Base-by-base conservation (phyloP, 2,797 vertebrate genomes). In the Semaprochilodus insignis region DNA sequence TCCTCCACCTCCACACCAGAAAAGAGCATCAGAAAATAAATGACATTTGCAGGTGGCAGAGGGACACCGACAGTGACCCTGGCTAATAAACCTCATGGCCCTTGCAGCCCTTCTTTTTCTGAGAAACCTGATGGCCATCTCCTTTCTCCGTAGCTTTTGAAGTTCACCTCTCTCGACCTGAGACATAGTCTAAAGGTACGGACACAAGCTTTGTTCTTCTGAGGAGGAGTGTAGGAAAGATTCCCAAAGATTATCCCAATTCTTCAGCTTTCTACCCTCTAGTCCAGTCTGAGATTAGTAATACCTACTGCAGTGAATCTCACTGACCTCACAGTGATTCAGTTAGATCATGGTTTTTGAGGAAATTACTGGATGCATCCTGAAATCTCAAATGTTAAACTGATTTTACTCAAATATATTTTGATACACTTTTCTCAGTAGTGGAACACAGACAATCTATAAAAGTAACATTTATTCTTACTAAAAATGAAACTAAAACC, bases 1-100 rank as follows among this genome's bases (percentile, higher is more conserved):
- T 67, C 48, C 65, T 55, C 63, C n/a, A 69, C 44, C 52, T 55
- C 75, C 54, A 40, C 54, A 52, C 63, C 31, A 65, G 77, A 81
- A 74, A 74, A 59, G 17, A 83, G 67, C 77, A 71, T 83, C 57
- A 83, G 63, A 63, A 82, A 73, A 75, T 80, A 81, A 63, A 60
- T 85, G 76, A 81, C 63, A 85, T 85, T 81, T 82, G 51, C 69
- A 83, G 78, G 59, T 62, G 74, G 52, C 66, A 36, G 62, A 59
- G 27, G 14, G n/a, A 54, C 17, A 73, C 15, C 63, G 77, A 59
- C 65, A 63, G 51, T 40, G 65, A 84, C 62, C 54, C 72, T 15
- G 44, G 44, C 77, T 69, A 73, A 81, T 67, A 63, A 81, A 81
- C 76, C 81, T 54, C 70, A 25, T 15, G 34, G 34, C 65, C 65